phyloP scores from a whole-genome alignment of 2,888 invertebrate genomes.

The Cenopis cana region DNA sequence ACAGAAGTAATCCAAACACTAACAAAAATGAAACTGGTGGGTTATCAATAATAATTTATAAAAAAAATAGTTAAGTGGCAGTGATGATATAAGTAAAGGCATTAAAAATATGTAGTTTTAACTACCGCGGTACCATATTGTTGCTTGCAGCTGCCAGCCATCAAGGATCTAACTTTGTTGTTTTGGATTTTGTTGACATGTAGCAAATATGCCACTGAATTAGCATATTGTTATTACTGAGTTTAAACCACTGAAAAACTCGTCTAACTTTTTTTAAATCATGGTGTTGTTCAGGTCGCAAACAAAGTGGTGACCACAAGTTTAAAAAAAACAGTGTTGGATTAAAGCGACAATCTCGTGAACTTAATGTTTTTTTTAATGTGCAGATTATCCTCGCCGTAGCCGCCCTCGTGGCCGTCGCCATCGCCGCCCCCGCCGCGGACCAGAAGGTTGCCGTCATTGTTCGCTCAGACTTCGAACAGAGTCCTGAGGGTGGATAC shows the following conservation, averaged over 20 bases:
- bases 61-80: too few species aligned
- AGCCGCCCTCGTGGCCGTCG: constrained; percentile 68
- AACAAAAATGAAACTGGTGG: constrained; percentile 78
- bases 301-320: too few species aligned
- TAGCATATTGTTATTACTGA: neutral
- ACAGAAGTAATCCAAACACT: constrained; percentile 57
- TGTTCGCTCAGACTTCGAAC: constrained; percentile 59
- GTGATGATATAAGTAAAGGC: constrained; percentile 1
- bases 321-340: too few species aligned
- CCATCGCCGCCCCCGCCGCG: constrained; percentile 60
- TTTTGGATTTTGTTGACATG: neutral
- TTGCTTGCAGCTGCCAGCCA: neutral
- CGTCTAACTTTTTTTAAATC: too few species aligned
- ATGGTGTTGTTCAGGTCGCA: too few species aligned
- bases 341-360: too few species aligned
- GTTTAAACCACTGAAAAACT: neutral
- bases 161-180: neutral
- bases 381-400: constrained; percentile 62
- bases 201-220: neutral
- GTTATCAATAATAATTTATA: constrained; percentile 49
- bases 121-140: neutral
- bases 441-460: constrained; percentile 54
- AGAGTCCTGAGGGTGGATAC: constrained; percentile 66
- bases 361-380: constrained; percentile 31
- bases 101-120: neutral